Evolutionary conservation across 2,113 vertebrate species (phyloP), one percentile per base, ranked within the genome.

Genomic region (Paradoxurus hermaphroditus): DNA sequence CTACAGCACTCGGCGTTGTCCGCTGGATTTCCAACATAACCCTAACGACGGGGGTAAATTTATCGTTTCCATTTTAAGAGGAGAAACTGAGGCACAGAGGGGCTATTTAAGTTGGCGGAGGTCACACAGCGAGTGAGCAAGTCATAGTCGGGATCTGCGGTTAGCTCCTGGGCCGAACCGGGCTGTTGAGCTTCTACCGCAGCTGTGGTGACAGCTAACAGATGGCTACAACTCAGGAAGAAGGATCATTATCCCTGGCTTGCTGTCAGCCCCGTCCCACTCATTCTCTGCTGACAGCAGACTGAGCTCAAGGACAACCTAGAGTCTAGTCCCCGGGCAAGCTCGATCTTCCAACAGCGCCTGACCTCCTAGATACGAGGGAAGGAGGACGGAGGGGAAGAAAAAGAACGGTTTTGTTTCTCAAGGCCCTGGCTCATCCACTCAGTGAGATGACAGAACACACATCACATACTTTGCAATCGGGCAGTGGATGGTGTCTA

Each of bases 101-200:
- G 53, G 34, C 13, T 70, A 36, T 27, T 29, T 23, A 67, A 67
- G n/a, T 31, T 59, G 51, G 29, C 41, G 51, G 75, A 46, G 39
- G 36, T 41, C 39, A 85, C 44, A 79, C 5, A 73, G 65, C 65
- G 46, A 87, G 29, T 21, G 67, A 92, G 19, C 56, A 75, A 27
- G 15, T 23, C 31, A 0, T 5, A 78, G 19, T 5, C 6, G 18
- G 51, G 14, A 39, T 34, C n/a, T n/a, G n/a, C n/a, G n/a, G n/a
- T n/a, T n/a, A n/a, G n/a, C n/a, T n/a, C n/a, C n/a, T n/a, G 16
- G 90, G 59, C 41, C 34, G 56, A 68, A 53, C 15, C 9, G 2
- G 41, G 34, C 16, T 0, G 3, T 12, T 4, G 31, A 44, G n/a
- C 29, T 8, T 27, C 15, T 39, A 6, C 0, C 7, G 70, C 16